Base-by-base conservation (phyloP, 1,140 invertebrate genomes). In the Lordiphosa collinella region DNA sequence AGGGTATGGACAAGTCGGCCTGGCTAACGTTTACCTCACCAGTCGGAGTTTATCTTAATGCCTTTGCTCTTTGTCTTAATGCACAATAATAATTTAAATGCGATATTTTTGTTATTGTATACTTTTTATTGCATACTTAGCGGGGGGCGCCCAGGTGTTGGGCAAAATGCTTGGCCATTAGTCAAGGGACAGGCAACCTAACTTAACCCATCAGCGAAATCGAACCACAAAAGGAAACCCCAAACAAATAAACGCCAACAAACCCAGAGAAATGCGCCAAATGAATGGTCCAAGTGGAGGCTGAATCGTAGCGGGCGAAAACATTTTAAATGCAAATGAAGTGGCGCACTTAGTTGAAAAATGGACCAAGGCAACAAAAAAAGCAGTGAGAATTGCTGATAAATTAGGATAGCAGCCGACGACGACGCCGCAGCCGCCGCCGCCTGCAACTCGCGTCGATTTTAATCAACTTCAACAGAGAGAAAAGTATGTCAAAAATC, bases 271-370 rank as follows among this genome's bases (percentile, higher is more conserved):
- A 84, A 82, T 82, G 72, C 78, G 72, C 78, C 71, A 84, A 84
- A 82, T 84, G 78, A 82, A 82, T 82, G 67, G 67, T 56, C 63
- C 84, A 84, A 82, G 72, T 82, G 76, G 56, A 62, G 63, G 34
- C 59, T 58, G 63, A 50, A 78, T 68, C 65, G 60, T 57, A 76
- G 67, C 73, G 56, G 67, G 68, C 73, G 63, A 84, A 84, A 82
- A 69, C 67, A 82, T 82, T 82, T 82, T 84, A 82, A 82, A 82
- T 82, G 76, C 78, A 82, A 82, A 82, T 82, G 76, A 82, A 82
- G 78, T 82, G 67, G 53, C 71, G 53, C 76, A 84, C 78, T 84
- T 82, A 72, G 59, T 53, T 59, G 65, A 58, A 55, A 49, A 48
- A 48, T 44, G 49, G 25, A 62, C 47, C 25, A 55, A 29, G 34